phyloP scores from a whole-genome alignment of 2,797 vertebrate genomes.

The Synaphobranchus kaupii region DNA sequence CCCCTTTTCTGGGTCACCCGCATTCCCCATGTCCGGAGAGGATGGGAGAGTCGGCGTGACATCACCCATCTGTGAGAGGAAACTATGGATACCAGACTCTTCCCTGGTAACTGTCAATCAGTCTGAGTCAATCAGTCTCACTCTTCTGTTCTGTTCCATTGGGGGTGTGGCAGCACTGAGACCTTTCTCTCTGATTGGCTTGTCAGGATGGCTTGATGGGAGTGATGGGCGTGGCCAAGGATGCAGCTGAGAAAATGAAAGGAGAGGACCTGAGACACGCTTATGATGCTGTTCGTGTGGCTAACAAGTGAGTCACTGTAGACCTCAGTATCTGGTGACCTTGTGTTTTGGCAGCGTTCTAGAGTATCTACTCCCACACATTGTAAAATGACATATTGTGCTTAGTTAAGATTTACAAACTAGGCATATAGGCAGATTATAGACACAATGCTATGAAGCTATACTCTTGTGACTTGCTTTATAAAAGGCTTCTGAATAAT shows the following conservation, averaged over 20 bases:
- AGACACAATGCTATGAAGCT: neutral
- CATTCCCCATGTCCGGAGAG: constrained; percentile 61
- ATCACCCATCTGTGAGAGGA: constrained; percentile 56
- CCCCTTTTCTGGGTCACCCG: constrained; percentile 49
- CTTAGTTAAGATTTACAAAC: neutral
- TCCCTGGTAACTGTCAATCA: constrained; percentile 59
- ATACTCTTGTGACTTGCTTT: neutral
- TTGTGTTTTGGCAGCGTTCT: no score
- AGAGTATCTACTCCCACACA: neutral
- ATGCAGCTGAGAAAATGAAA: constrained; percentile 58
- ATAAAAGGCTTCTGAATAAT: neutral
- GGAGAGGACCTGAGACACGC: constrained; percentile 72
- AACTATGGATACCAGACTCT: constrained; percentile 50
- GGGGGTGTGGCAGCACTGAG: neutral
- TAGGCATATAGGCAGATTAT: neutral
- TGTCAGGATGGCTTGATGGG: constrained; percentile 67
- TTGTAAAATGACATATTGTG: neutral
- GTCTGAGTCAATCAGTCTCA: no score
- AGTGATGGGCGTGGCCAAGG: constrained; percentile 70
- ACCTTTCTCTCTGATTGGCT: neutral
- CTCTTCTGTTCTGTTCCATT: neutral
- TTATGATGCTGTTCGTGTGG: constrained; percentile 73
- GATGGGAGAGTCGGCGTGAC: constrained; percentile 65
- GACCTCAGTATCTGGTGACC: neutral
- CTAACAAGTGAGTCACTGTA: constrained; percentile 74